Evolutionary conservation across 2,113 vertebrate genomes (phyloP), one percentile per base, ranked within the genome.

Genomic region (Pseudolaguvia tuberculata): DNA sequence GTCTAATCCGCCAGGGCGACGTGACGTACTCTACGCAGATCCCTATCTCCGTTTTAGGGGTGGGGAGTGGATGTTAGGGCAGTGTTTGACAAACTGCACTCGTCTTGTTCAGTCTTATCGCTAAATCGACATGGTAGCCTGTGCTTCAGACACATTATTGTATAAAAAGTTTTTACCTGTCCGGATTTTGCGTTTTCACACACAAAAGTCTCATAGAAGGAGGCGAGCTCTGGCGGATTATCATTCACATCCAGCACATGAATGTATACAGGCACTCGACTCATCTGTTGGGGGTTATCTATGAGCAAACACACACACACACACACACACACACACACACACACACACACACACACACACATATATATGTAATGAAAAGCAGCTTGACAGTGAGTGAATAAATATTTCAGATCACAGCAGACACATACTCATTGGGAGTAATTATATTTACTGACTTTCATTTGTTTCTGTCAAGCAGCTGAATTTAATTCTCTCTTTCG

Each of bases 241-340:
- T 98, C 96, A 73, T 98, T 98, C 85, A 98, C 89, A 80, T 96
- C 96, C 79, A 98, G 87, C 80, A 98, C 83, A 75, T 90, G 93
- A 86, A 98, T 93, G 83, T 92, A 94, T 20, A 98, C 91, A 2
- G 90, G 91, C 39, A 94, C 91, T 14, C 90, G 90, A 79, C 93
- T 96, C 83, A 86, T 94, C 88, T 95, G 93, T 78, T 89, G 93
- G 59, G 92, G 93, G 73, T 95, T 94, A 86, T 93, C 96, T 96
- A 89, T 0, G 56, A 50, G 21, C 3, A 48, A 12, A 47, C n/a
- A 65, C 63, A 48, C 15, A 48, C 35, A n/a, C n/a, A n/a, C n/a
- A n/a, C n/a, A n/a, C n/a, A n/a, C n/a, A n/a, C n/a, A n/a, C n/a
- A n/a, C n/a, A n/a, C n/a, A n/a, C n/a, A n/a, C n/a, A n/a, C n/a